Evolutionary conservation across 2,888 invertebrate genomes (phyloP), one percentile per base, ranked within the genome.

Genomic region (Hipparchia semele): DNA sequence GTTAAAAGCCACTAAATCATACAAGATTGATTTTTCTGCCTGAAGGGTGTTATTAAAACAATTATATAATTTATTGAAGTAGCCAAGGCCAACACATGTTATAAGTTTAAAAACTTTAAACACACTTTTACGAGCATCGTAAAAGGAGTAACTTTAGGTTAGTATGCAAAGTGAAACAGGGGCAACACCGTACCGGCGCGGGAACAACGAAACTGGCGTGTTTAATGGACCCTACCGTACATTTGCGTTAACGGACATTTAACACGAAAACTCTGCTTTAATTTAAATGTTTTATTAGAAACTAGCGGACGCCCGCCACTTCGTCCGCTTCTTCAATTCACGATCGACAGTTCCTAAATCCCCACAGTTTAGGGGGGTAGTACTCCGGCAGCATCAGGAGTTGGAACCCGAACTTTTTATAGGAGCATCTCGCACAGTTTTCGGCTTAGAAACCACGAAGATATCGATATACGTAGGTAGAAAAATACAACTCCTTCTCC

Each of bases 141-240:
- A 56, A 73, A 49, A 54, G 10, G 12, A 4, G 12, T 12, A 12
- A 2, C 39, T 39, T 23, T 23, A 23, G 23, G 23, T 23, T 23
- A 23, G 23, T 23, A 23, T 23, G 5, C 39, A 39, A 39, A 39
- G 5, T 39, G 2, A 10, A 54, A 54, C 49, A 58, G 59, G n/a
- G 66, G 61, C 51, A 67, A 62, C 62, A 39, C 45, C 12, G n/a
- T 2, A 79, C 74, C 79, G 77, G 75, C 76, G 75, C 77, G 80
- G 75, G 77, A 75, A 77, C 77, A 71, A 51, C 80, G 75, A 39
- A 66, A 54, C 53, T 10, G 12, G n/a, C 83, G 80, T 85, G 79
- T 84, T 82, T 87, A 86, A 86, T 85, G 82, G 82, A 80, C 77
- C 82, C 83, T 59, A 66, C 56, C 13, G 70, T 75, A 73, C 71